These are phyloP conservation scores for Vanacampus margaritifer DNA, from an alignment of 2,113 vertebrate genomes.

Conservation along the genomic window DNA sequence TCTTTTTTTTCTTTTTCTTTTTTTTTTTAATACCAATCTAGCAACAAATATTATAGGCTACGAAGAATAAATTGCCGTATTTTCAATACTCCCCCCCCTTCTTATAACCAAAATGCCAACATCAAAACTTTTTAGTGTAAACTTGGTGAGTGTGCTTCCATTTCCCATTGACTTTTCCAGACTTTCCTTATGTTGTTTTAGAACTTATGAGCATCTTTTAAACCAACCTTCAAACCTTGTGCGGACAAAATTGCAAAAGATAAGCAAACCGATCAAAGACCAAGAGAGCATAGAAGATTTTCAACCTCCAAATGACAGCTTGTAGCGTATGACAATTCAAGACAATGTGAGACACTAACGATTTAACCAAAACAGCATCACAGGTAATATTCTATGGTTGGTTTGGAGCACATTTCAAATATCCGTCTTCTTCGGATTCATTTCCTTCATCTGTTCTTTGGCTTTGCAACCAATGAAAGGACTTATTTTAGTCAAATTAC, in stretches of 20 bases:
- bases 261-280: slow-evolving; percentile 51
- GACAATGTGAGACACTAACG: slow-evolving; percentile 50
- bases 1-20: slow-evolving; percentile 26
- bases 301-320: slow-evolving; percentile 34
- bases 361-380: slow-evolving; percentile 38
- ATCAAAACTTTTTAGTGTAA: slow-evolving; percentile 63
- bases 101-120: slow-evolving; percentile 54
- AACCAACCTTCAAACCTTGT: slow-evolving; percentile 39
- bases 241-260: slow-evolving; percentile 43
- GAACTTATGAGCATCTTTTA: slow-evolving; percentile 21
- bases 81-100: slow-evolving; percentile 23
- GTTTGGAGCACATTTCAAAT: slow-evolving; percentile 32
- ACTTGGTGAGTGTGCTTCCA: slow-evolving; percentile 74
- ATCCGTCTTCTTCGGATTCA: slow-evolving; percentile 7
- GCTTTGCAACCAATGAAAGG: slow-evolving; percentile 53
- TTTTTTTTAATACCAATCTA: slow-evolving; percentile 42
- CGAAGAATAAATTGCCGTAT: slow-evolving; percentile 57
- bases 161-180: slow-evolving; percentile 62
- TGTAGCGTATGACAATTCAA: slow-evolving; percentile 46
- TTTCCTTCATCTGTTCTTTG: slow-evolving; percentile 52
- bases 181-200: slow-evolving; percentile 37
- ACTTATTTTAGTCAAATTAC: slow-evolving; percentile 36
- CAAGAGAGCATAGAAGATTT: slow-evolving; percentile 48
- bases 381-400: slow-evolving; percentile 31
- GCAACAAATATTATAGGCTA: slow-evolving; percentile 46